A percentile compares a stretch with the other conserved stretches of the same genome.
Conservation (phyloP, 2,888 invertebrate species). For the Glyphotaelius pellucidus region DNA sequence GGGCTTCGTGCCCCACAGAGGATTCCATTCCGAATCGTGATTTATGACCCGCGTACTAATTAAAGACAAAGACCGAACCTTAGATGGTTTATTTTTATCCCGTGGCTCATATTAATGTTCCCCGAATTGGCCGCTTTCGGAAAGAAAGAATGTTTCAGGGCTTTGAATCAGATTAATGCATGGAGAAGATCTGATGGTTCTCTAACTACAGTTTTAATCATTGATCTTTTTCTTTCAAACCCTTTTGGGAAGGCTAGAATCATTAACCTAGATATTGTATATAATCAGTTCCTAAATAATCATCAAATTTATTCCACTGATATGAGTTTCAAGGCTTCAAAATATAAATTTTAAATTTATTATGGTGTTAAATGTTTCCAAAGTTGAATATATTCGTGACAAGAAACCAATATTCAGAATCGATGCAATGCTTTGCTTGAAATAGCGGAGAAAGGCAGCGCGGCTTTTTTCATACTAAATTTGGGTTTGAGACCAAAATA, state of each 20-base stretch:
- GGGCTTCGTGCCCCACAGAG: not conserved
- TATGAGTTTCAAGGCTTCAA: too few species aligned
- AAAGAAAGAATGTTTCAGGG: not conserved
- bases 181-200: not conserved
- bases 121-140: not conserved
- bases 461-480: too few species aligned
- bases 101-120: constrained; percentile 9
- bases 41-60: constrained; percentile 30
- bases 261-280: not conserved
- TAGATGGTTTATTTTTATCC: constrained; percentile 21
- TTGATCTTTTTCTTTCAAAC: not conserved
- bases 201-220: not conserved
- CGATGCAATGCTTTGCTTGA: too few species aligned
- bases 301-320: not conserved
- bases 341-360: too few species aligned
- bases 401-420: too few species aligned
- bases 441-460: too few species aligned
- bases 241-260: not conserved
- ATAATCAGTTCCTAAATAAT: not conserved
- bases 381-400: too few species aligned
- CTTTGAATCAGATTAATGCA: not conserved
- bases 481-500: too few species aligned
- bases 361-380: too few species aligned
- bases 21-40: constrained; percentile 36
- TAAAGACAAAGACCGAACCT: constrained; percentile 22